phyloP scores from a whole-genome alignment of 2,888 invertebrate genomes.

The Strigamia maritima region DNA sequence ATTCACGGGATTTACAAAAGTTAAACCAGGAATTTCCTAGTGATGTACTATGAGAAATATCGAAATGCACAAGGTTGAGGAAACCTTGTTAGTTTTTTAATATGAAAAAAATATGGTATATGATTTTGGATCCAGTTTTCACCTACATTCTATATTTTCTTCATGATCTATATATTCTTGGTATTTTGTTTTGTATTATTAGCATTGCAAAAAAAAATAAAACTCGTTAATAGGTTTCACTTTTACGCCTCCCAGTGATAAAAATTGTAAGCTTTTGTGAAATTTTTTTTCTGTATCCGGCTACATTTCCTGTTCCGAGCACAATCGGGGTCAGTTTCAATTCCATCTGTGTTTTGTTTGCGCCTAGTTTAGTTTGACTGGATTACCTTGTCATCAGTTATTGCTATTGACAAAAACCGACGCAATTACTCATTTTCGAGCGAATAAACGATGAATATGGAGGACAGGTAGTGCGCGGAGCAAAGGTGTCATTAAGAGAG shows the following conservation, averaged over 20 bases:
- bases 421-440: not conserved
- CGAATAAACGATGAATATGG: slow-evolving; percentile 17
- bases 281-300: not conserved
- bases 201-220: too few relatives aligned
- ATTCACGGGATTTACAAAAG: slow-evolving; percentile 54
- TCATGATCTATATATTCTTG: too few relatives aligned
- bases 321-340: slow-evolving; percentile 3
- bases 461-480: slow-evolving; percentile 2
- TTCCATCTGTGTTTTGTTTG: not conserved
- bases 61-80: too few relatives aligned
- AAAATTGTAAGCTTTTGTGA: not conserved
- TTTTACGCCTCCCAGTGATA: not conserved
- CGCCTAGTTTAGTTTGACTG: too few relatives aligned
- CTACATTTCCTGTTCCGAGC: not conserved
- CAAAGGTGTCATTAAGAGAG: not conserved
- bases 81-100: too few relatives aligned
- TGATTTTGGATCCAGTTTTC: too few relatives aligned
- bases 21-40: slow-evolving; percentile 50
- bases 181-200: too few relatives aligned
- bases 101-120: too few relatives aligned
- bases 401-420: not conserved
- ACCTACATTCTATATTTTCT: too few relatives aligned
- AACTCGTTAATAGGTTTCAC: not conserved
- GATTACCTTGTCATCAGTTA: not conserved
- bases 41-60: not conserved